Evolutionary conservation across 2,113 vertebrate species (phyloP), one percentile per base, ranked within the genome.

Genomic region (Megaceryle torquata): DNA sequence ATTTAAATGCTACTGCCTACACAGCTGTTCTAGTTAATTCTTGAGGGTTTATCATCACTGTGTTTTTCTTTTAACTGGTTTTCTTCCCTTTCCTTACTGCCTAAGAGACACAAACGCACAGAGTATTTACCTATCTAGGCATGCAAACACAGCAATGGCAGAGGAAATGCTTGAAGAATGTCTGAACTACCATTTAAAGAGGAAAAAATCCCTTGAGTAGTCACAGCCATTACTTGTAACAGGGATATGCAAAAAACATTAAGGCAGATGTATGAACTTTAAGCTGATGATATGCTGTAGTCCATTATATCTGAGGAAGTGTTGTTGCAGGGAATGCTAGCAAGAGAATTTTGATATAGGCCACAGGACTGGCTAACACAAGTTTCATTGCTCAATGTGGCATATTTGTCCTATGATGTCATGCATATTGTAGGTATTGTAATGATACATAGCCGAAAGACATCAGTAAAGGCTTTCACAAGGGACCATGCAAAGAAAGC

Each of bases 401-500:
- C 87, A 95, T 97, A 79, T 91, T 93, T 96, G 95, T 94, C 88
- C 71, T 82, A 83, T 94, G 87, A 92, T 10, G 74, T 94, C 95
- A 97, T 87, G 35, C 80, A 80, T 89, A 84, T 57, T 80, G 83
- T 71, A 90, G 71, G 71, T 86, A 89, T 86, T 95, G 71, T 86
- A 95, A 96, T 71, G 72, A 91, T 84, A 90, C 81, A 67, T 87
- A 95, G 93, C 90, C 94, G 91, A 94, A 96, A 95, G 79, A 63
- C 68, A 93, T 95, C 95, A 91, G 89, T 71, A 90, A 82, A 85
- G 75, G 81, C 61, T 94, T 91, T 88, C 94, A 90, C 84, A 82
- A 82, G 89, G 65, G 80, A 93, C 44, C 0, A 5, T 1, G 14
- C 75, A 89, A 53, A 75, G 91, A 86, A 97, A 97, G 92, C 31